Base-by-base conservation (phyloP, 1,140 invertebrate genomes). In the Tachypleus tridentatus region DNA sequence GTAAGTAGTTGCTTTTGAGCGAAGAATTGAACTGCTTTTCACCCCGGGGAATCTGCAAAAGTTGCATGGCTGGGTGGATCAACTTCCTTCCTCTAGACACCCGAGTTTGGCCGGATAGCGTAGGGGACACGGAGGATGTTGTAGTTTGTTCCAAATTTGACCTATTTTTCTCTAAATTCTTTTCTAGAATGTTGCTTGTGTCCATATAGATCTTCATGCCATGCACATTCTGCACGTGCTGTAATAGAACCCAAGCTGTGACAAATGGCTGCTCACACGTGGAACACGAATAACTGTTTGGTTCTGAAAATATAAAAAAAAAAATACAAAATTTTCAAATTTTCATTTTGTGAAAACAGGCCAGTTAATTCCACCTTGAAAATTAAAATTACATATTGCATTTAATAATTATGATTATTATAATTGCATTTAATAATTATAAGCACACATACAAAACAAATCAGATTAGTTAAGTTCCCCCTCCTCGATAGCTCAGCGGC, bases 191-290 rank as follows among this genome's bases (percentile, higher is more conserved):
- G 80, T 77, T 67, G 66, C 50, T 11, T 59, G 60, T 64, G 51
- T 91, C 87, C 49, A 88, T 83, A 78, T 95, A 97, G 70, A 97
- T 91, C 75, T 93, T 90, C 65, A 96, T 86, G 29, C 93, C 93
- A 76, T 97, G 94, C 59, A 87, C 84, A 70, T 88, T 88, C 77
- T 98, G 94, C 11, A 90, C 93, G 75, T 98, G 95, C 76, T 97
- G 93, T 8, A 98, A 83, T 67, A 98, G 80, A 58, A 86, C 82
- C 94, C 94, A 98, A 0, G 95, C 93, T 48, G 93, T 95, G 70
- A 86, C 84, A 61, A 91, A 84, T 57, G 89, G 84, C 62, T 88
- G 86, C 70, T 93, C 93, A 79, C 95, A 98, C 52, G 93, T 95
- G n/a, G 86, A 93, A 77, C 95, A 98, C 56, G 93, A 86, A 76